Base-by-base conservation (phyloP, 2,888 invertebrate genomes). In the Cerastoderma edule region DNA sequence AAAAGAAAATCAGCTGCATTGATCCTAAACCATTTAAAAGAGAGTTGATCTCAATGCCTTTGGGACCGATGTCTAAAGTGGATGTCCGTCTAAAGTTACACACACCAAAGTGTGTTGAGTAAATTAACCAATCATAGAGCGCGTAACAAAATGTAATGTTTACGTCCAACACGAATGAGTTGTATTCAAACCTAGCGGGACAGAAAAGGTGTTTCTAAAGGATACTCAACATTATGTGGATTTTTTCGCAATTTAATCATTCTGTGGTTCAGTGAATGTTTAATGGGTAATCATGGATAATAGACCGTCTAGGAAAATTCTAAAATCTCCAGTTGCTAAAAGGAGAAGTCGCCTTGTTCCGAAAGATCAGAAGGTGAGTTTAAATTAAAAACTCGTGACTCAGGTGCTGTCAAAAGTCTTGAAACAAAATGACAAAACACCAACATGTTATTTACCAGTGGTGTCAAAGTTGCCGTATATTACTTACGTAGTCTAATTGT, bases 311-410 rank as follows among this genome's bases (percentile, higher is more conserved):
- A 83, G 88, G 67, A 90, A 87, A 80, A 85, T 90, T 66, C 81
- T 89, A 50, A 86, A 88, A 72, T 89, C 90, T 65, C 89, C 89
- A 4, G 84, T 86, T 35, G 83, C 89, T n/a, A 90, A 90, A 78
- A 76, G 90, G 69, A 85, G 88, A 73, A 89, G 84, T 67, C 84
- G 88, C 75, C 81, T 83, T 24, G 76, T 83, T n/a, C 88, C 88
- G 19, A 79, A 89, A 48, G 86, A 87, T 48, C 89, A 89, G 70
- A 85, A 87, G 83, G 90, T 89, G 75, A 86, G 88, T 86, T 60
- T 4, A 27, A 33, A 69, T 22, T n/a, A n/a, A n/a, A n/a, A n/a
- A n/a, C 60, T 60, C 57, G 68, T 68, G 68, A 68, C 57, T 68
- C n/a, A n/a, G 66, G 66, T 66, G 66, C 56, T 60, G 60, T 60